Evolutionary conservation across 2,113 vertebrate species (phyloP).

Genomic region (Stomatorhinus ivindoensis): DNA sequence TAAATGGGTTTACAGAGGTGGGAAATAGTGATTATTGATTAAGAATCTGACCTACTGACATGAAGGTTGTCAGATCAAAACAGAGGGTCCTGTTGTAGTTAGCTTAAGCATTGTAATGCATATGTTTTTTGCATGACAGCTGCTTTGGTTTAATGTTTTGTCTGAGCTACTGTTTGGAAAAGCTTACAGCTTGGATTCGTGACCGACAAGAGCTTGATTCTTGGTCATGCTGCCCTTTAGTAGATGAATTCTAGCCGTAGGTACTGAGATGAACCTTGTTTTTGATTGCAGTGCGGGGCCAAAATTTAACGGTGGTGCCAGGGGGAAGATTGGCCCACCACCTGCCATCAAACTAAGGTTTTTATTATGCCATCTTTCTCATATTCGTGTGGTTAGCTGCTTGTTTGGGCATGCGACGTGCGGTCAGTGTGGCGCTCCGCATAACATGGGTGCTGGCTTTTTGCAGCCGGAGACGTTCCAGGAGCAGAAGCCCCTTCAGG

Average conservation of each 20-base stretch:
- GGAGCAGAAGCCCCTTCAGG: constrained; percentile 84
- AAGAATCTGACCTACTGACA: background rate
- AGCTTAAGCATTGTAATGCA: background rate
- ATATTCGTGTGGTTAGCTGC: constrained; percentile 37
- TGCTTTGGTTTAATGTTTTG: background rate
- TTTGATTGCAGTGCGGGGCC: constrained; percentile 77
- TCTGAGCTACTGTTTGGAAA: background rate
- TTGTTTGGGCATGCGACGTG: constrained; percentile 23
- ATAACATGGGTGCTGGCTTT: constrained; percentile 24
- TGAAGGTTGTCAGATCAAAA: background rate
- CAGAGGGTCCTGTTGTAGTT: background rate
- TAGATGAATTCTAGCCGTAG: constrained; percentile 14
- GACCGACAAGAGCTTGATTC: background rate
- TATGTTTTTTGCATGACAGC: background rate
- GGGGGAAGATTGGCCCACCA: constrained; percentile 85
- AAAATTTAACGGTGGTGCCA: constrained; percentile 85
- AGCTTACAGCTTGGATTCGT: background rate
- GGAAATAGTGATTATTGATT: background rate
- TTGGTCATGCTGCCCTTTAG: background rate
- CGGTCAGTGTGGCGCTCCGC: background rate
- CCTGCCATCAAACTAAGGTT: constrained; percentile 87
- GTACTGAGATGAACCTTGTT: constrained; percentile 51
- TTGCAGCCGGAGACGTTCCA: constrained; percentile 70
- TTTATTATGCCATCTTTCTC: constrained; percentile 45
- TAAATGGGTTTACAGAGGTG: background rate